Percentiles rank a stretch among this genome's conserved stretches.
Conservation (phyloP, 2,888 invertebrate genomes). For the Yponomeuta cagnagella region DNA sequence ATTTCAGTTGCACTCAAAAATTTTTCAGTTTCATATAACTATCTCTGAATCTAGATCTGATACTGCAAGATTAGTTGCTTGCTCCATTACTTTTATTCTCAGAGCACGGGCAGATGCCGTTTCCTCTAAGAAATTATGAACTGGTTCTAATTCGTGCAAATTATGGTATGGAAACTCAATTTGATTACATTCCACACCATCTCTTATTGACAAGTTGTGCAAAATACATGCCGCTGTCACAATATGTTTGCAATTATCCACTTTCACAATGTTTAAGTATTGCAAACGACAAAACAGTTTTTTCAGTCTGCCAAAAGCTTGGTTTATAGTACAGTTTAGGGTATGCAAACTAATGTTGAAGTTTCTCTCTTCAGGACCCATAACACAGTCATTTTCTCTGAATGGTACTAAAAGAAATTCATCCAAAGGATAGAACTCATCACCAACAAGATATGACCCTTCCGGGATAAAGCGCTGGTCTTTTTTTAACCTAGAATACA, state of each 20-base stretch:
- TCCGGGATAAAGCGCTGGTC: not conserved
- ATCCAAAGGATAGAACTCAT: not conserved
- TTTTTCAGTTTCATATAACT: not conserved
- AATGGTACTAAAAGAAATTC: conserved; percentile 11
- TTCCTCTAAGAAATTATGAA: not conserved
- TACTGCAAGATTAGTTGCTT: not conserved
- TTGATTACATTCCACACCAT: conserved; percentile 6
- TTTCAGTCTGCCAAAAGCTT: conserved; percentile 11
- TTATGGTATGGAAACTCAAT: conserved; percentile 4
- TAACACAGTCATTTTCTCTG: not conserved
- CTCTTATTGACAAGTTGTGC: conserved; percentile 13
- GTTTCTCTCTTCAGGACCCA: not conserved
- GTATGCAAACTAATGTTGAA: not conserved
- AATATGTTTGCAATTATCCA: conserved; percentile 6
- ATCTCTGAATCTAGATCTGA: not conserved
- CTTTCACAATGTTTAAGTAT: conserved; percentile 10
- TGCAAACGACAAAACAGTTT: not conserved
- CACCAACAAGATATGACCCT: conserved; percentile 10
- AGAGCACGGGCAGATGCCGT: not conserved
- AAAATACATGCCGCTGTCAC: conserved; percentile 13
- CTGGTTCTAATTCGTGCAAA: not conserved
- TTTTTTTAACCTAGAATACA: not conserved
- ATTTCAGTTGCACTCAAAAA: too few relatives aligned
- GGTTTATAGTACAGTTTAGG: not conserved
- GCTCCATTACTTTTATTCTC: not conserved